Base-by-base conservation (phyloP, 2,888 invertebrate species). In the Poecilobothrus nobilitatus region DNA sequence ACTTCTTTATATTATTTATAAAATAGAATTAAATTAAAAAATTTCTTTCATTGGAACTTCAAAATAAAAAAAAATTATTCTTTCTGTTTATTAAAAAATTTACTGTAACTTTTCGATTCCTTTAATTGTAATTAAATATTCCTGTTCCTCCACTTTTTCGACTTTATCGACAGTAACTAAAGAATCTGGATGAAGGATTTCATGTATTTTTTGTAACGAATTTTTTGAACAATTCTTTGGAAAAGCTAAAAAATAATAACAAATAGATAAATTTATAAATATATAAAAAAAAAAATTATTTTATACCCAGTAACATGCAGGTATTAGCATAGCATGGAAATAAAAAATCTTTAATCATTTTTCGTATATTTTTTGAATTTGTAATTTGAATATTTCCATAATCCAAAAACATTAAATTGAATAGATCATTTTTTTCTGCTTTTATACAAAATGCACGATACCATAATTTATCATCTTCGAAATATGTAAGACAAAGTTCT, bases 361-460 rank as follows among this genome's bases (percentile, higher is more conserved):
- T 73, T 63, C 75, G 70, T 44, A 76, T 73, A 10, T 74, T 72
- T 18, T 71, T 70, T 20, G 73, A 73, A 21, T 71, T 72, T 0
- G 74, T 73, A 22, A 70, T 70, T 15, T 73, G 70, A 22, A 73
- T 69, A 41, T 76, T 76, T 1, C 76, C 76, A 69, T 73, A 76
- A 63, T 76, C 76, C 34, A 76, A 21, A 68, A 74, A 76, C 72
- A 75, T 71, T 0, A 76, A 72, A n/a, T 67, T 63, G 65, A 71
- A 75, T 10, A 53, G 71, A 37, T 73, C 73, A 41, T 74, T 73
- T 1, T 71, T 68, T 65, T 68, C 63, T 4, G 68, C 8, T 33
- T 72, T 67, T 1, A 75, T 21, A 34, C 76, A 76, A n/a, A 74
- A 10, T 0, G 75, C 75, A 33, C 76, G 74, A 70, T 76, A 76